A percentile compares a stretch with the other conserved stretches of the same genome.
These are phyloP conservation scores for Anoncus sp. DNA, from an alignment of 2,888 invertebrate genomes.

Conservation along the genomic window DNA sequence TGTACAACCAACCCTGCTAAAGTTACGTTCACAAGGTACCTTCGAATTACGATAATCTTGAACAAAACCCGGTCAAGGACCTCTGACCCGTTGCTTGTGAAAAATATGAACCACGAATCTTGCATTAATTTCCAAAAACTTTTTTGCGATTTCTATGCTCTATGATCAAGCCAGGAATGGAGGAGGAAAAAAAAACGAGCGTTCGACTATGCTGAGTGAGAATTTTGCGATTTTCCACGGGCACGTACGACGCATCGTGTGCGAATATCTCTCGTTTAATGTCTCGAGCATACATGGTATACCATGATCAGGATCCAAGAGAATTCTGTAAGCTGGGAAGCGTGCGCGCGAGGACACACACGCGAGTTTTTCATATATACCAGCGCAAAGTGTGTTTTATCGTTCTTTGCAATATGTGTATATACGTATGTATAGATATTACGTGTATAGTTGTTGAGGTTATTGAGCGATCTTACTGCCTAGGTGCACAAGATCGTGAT, in stretches of 20 bases:
- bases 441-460: not conserved
- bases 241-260: slow-evolving; percentile 42
- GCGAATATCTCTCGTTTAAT: slow-evolving; percentile 14
- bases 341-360: slow-evolving; percentile 53
- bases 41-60: not conserved
- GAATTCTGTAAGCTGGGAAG: slow-evolving; percentile 26
- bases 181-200: too few relatives aligned
- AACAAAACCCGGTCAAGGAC: slow-evolving; percentile 1
- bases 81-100: not conserved
- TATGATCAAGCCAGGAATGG: slow-evolving; percentile 32
- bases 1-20: too few relatives aligned
- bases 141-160: slow-evolving; percentile 8
- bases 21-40: not conserved
- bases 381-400: slow-evolving; percentile 19
- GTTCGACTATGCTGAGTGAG: slow-evolving; percentile 1
- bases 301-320: slow-evolving; percentile 11
- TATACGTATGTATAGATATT: not conserved
- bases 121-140: slow-evolving; percentile 34
- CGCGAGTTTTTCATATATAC: slow-evolving; percentile 25
- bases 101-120: not conserved
- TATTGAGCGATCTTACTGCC: slow-evolving; percentile 53
- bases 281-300: not conserved
- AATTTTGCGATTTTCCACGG: slow-evolving; percentile 49
- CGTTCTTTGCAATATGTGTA: slow-evolving; percentile 13
- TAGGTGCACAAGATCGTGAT: slow-evolving; percentile 49